Evolutionary conservation across 2,888 invertebrate species (phyloP).

Genomic region (Drosophila vallismaia): DNA sequence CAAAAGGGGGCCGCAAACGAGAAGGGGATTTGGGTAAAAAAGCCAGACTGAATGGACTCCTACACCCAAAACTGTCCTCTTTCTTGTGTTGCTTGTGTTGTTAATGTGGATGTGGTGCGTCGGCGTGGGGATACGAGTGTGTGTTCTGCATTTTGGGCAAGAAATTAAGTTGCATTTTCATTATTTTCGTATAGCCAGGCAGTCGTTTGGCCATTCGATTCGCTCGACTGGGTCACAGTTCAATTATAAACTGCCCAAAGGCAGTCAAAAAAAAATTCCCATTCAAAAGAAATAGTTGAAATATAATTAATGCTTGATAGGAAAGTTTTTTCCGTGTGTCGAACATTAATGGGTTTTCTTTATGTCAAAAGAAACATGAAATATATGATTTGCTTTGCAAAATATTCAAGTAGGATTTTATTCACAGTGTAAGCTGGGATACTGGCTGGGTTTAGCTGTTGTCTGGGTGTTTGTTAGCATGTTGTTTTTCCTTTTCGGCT

Average conservation of each 20-base stretch:
- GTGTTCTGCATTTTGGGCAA: conserved; percentile 52
- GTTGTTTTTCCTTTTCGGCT: conserved; percentile 46
- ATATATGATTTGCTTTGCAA: background rate
- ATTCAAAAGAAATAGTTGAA: background rate
- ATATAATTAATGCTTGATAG: background rate
- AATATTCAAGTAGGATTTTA: background rate
- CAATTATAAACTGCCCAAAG: conserved; percentile 68
- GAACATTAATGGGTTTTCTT: background rate
- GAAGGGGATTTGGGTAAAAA: background rate
- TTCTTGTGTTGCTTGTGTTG: conserved; percentile 10
- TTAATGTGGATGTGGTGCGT: conserved; percentile 20
- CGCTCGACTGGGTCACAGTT: conserved; percentile 70
- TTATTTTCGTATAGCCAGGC: conserved; percentile 54
- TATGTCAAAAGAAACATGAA: background rate
- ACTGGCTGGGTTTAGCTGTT: conserved; percentile 29
- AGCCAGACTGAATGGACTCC: conserved; percentile 28
- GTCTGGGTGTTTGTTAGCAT: conserved; percentile 26
- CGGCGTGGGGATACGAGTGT: conserved; percentile 13
- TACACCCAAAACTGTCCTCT: conserved; percentile 57
- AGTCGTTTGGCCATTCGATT: conserved; percentile 56
- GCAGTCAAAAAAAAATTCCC: conserved; percentile 3
- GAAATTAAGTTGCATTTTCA: conserved; percentile 73
- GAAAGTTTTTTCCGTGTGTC: background rate
- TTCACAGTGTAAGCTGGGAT: conserved; percentile 18
- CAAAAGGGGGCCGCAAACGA: conserved; percentile 7